phyloP scores from a whole-genome alignment of 2,797 vertebrate genomes.

The Okamejei kenojei region DNA sequence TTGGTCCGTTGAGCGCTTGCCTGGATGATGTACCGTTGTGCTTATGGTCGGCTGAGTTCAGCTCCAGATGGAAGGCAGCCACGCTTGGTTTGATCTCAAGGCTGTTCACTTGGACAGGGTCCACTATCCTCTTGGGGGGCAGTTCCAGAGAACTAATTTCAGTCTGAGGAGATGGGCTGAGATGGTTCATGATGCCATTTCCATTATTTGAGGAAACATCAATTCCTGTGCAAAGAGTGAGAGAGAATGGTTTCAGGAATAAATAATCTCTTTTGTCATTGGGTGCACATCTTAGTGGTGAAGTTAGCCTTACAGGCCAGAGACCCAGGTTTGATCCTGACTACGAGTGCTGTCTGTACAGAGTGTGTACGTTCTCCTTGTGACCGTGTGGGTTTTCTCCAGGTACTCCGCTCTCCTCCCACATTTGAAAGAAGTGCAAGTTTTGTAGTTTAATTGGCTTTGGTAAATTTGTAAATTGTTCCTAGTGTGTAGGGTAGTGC shows the following conservation, averaged over 20 bases:
- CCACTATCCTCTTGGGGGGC: slow-evolving; percentile 63
- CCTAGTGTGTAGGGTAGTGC: too few relatives aligned
- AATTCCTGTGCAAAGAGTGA: not conserved
- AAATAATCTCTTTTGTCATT: not conserved
- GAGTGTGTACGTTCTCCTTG: too few relatives aligned
- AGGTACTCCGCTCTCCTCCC: too few relatives aligned
- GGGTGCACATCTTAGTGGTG: not conserved
- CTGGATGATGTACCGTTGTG: slow-evolving; percentile 54
- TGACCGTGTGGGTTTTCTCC: too few relatives aligned
- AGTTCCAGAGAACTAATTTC: slow-evolving; percentile 77
- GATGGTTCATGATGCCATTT: not conserved
- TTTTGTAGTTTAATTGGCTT: too few relatives aligned
- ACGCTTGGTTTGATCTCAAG: slow-evolving; percentile 63
- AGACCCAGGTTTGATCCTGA: too few relatives aligned
- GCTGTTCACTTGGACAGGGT: slow-evolving; percentile 64
- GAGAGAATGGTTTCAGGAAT: not conserved
- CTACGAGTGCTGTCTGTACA: too few relatives aligned
- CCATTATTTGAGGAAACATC: not conserved
- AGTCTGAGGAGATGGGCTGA: slow-evolving; percentile 39
- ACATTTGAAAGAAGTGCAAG: too few relatives aligned
- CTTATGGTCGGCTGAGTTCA: slow-evolving; percentile 52
- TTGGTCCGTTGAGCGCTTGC: slow-evolving; percentile 57
- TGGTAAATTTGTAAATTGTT: too few relatives aligned
- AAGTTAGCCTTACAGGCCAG: too few relatives aligned
- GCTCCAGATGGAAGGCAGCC: slow-evolving; percentile 57